A percentile compares a stretch with the other conserved stretches of the same genome.
Evolutionary conservation across 2,797 vertebrate genomes (phyloP).

Genomic region (Mus caroli): DNA sequence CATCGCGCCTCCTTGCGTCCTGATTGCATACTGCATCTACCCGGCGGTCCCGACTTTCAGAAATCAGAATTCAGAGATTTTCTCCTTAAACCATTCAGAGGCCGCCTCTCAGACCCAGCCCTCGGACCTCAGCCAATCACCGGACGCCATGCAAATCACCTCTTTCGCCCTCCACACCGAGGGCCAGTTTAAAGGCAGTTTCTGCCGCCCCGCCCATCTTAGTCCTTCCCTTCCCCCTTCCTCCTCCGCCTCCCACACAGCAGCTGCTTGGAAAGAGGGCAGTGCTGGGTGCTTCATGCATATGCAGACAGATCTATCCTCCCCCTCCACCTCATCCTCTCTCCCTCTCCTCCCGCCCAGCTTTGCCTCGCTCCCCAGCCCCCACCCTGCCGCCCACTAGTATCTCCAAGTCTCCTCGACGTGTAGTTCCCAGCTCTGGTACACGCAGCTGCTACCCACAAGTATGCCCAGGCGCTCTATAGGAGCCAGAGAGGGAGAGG

Average conservation of each 20-base stretch:
- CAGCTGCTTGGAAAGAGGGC: conserved; percentile 65
- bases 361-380: neutral
- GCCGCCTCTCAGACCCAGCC: conserved; percentile 73
- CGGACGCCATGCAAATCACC: conserved; percentile 81
- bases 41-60: neutral
- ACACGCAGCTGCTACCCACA: conserved; percentile 25
- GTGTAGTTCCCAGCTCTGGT: neutral
- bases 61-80: conserved; percentile 39
- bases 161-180: neutral
- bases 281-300: conserved; percentile 65
- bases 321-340: neutral
- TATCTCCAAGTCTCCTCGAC: neutral
- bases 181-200: fast-evolving
- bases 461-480: conserved; percentile 35
- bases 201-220: neutral
- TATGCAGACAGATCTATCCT: conserved; percentile 54
- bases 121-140: conserved; percentile 77
- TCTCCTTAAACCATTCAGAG: conserved; percentile 62
- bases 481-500: neutral
- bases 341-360: neutral
- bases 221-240: neutral
- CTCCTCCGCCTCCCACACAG: neutral
- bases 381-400: neutral
- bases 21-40: neutral
- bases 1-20: conserved; percentile 83